Conservation (phyloP, 2,113 vertebrate species). For the Atlantisia rogersi region DNA sequence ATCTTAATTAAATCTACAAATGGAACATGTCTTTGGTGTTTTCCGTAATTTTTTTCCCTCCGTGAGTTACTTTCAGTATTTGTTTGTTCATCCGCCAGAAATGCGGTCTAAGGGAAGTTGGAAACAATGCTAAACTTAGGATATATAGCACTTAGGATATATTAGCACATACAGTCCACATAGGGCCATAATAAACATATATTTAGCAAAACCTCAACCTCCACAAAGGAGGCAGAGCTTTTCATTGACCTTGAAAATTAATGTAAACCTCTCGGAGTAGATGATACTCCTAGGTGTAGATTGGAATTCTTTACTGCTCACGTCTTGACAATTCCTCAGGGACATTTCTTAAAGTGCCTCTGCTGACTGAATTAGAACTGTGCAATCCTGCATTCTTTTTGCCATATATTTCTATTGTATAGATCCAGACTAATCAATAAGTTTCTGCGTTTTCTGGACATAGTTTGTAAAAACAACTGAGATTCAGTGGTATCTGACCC, state of each 20-base stretch:
- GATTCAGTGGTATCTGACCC: neutral
- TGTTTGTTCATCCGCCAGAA: conserved; percentile 17
- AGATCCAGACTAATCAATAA: neutral
- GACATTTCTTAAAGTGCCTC: neutral
- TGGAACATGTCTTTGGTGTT: neutral
- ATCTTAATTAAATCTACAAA: conserved; percentile 58
- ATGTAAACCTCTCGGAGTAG: neutral
- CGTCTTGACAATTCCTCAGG: neutral
- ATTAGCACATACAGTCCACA: neutral
- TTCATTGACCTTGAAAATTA: neutral
- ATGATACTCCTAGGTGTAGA: neutral
- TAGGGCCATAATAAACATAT: neutral
- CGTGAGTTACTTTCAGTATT: conserved; percentile 25
- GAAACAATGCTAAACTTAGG: neutral
- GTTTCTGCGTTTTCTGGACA: neutral
- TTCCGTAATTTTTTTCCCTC: neutral
- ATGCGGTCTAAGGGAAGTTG: neutral
- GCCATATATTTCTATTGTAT: neutral
- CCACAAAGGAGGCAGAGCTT: neutral
- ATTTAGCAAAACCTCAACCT: neutral
- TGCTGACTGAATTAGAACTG: neutral
- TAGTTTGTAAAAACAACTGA: neutral
- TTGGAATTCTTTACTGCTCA: neutral
- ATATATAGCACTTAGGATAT: neutral
- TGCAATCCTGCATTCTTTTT: neutral